A percentile compares a stretch with the other conserved stretches of the same genome.
Conservation (phyloP, 2,797 vertebrate species). For the Euthynnus affinis region DNA sequence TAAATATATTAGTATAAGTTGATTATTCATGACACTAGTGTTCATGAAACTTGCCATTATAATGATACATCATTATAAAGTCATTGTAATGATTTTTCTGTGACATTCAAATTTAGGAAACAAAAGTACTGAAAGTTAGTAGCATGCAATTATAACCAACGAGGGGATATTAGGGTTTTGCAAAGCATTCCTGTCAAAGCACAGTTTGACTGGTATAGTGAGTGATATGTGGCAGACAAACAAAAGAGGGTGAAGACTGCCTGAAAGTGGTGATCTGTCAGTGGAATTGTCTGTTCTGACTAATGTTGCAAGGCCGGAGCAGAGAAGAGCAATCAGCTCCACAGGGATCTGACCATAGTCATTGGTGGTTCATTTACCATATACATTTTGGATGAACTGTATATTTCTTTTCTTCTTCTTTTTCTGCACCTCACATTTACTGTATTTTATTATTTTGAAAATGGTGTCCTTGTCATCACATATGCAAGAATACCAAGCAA, state of each 20-base stretch:
- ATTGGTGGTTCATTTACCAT: background rate
- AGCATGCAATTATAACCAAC: conserved; percentile 60
- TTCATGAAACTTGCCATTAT: conserved; percentile 43
- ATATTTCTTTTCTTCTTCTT: background rate
- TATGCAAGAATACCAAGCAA: background rate
- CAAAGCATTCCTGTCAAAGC: conserved; percentile 70
- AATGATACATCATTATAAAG: conserved; percentile 51
- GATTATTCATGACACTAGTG: conserved; percentile 5
- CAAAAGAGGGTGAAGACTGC: conserved; percentile 63
- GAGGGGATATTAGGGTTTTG: conserved; percentile 54
- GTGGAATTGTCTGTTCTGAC: conserved; percentile 66
- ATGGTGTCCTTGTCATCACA: background rate
- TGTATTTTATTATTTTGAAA: background rate
- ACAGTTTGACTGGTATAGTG: conserved; percentile 56
- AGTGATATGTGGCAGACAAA: conserved; percentile 73
- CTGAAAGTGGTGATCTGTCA: conserved; percentile 57
- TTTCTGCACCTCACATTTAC: conserved; percentile 1
- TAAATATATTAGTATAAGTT: too few relatives aligned
- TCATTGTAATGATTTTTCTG: conserved; percentile 31
- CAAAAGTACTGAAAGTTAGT: conserved; percentile 33
- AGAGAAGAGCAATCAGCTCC: conserved; percentile 59
- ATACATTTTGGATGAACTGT: background rate
- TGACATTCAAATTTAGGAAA: conserved; percentile 50
- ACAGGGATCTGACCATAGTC: conserved; percentile 7
- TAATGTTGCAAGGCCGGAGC: conserved; percentile 56